Base-by-base conservation (phyloP, 2,888 invertebrate species). In the Petrophora chlorosata region DNA sequence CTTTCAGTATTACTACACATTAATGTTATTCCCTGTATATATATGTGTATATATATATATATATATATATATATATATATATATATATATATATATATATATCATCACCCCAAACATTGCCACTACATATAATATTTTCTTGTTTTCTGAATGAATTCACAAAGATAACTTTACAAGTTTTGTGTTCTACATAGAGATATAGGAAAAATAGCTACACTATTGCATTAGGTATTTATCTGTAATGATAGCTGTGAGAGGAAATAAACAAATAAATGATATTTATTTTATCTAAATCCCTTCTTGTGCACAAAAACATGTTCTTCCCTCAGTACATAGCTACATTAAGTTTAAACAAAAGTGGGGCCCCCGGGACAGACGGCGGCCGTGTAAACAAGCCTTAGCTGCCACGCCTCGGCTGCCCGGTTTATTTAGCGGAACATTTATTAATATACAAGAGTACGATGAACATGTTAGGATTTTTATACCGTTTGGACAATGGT, bases 311-410 rank as follows among this genome's bases (percentile, higher is more conserved):
- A 34, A 35, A 41, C 22, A 41, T 32, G n/a, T 40, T 32, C 23
- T 15, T 19, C 26, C 4, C n/a, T n/a, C 4, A 25, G 7, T 19
- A 28, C 5, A 35, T 52, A 46, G 51, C 49, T 56, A 43, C 52
- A 52, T 49, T 52, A 52, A 22, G 42, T 42, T 48, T 29, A 51
- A 48, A 49, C 46, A 43, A 49, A 35, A 43, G 30, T 17, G 34
- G 47, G 40, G 16, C 45, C 29, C 48, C 16, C 10, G 51, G 48
- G 55, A 39, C 44, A 40, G 30, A 9, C 22, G 19, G 14, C 13
- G 2, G 5, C 10, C 40, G 26, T 45, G 39, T 44, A 36, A 39
- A 39, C 39, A 47, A 12, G 23, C 40, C 34, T 29, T 29, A 35
- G 7, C 12, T 22, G 23, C 19, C 35, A 39, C 19, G 32, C 34